Evolutionary conservation across 2,113 vertebrate genomes (phyloP).

Genomic region (Hemibates koningsi): DNA sequence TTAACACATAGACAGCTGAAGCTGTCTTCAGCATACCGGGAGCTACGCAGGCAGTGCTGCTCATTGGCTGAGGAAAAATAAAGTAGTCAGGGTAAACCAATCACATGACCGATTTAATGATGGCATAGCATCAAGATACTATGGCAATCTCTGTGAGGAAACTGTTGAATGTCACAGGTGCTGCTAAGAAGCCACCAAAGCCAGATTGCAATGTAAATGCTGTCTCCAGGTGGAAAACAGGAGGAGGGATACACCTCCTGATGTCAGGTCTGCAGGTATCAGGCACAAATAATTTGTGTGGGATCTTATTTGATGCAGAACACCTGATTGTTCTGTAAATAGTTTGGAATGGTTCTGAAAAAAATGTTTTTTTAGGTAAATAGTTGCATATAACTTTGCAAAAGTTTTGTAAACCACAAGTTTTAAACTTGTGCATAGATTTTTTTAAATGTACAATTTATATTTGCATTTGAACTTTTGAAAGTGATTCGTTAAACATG

Average conservation of each 20-base stretch:
- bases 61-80: background rate
- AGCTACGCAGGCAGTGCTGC: background rate
- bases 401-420: background rate
- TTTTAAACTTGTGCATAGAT: background rate
- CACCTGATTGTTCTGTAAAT: fast-evolving
- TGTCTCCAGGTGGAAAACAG: background rate
- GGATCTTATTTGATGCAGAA: background rate
- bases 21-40: background rate
- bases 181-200: background rate
- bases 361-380: background rate
- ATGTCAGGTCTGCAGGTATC: background rate
- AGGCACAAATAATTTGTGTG: background rate
- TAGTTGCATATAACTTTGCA: background rate
- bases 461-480: background rate
- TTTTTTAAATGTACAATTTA: background rate
- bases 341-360: background rate
- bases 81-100: background rate
- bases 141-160: background rate
- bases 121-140: background rate
- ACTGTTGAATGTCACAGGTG: background rate
- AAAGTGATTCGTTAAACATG: background rate
- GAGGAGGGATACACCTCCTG: background rate
- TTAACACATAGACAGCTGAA: background rate
- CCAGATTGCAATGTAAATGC: background rate
- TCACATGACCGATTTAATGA: background rate